Percentiles rank a stretch among this genome's conserved stretches.
These are phyloP conservation scores for Lacanobia wlatinum DNA, from an alignment of 2,888 invertebrate genomes.

Conservation along the genomic window DNA sequence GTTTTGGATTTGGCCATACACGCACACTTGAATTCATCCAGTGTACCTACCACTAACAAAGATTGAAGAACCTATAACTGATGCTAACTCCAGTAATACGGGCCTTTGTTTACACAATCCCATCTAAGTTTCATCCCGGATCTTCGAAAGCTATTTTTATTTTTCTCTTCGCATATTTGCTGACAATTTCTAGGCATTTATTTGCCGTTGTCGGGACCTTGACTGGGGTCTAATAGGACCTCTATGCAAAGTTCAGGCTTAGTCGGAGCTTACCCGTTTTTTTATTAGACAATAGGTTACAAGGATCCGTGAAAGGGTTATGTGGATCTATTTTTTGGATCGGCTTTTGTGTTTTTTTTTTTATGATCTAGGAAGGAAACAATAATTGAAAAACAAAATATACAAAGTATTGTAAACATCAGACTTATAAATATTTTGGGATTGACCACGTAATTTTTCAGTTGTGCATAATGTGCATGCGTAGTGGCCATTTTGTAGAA, in stretches of 20 bases:
- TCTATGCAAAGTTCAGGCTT: conserved; percentile 59
- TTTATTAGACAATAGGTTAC: conserved; percentile 52
- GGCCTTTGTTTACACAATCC: conserved; percentile 19
- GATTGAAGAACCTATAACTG: not conserved
- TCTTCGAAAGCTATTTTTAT: conserved; percentile 49
- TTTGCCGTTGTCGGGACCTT: conserved; percentile 35
- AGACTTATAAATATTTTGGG: no score
- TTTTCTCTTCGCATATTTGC: conserved; percentile 51
- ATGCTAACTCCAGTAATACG: not conserved
- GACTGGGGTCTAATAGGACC: conserved; percentile 38
- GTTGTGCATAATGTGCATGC: no score
- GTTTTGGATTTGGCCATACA: no score
- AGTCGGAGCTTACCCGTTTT: conserved; percentile 45
- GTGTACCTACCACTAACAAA: no score
- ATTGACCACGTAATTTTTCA: no score
- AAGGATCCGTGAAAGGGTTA: conserved; percentile 32
- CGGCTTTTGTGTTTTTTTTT: not conserved
- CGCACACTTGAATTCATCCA: no score
- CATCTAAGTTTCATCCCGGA: conserved; percentile 6
- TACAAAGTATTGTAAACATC: no score
- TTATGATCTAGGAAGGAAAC: not conserved
- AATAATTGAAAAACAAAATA: no score
- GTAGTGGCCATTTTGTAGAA: no score
- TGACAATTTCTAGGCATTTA: conserved; percentile 58
- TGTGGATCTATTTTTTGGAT: not conserved